Conservation (phyloP, 2,113 vertebrate genomes). For the Irena cyanogastra region DNA sequence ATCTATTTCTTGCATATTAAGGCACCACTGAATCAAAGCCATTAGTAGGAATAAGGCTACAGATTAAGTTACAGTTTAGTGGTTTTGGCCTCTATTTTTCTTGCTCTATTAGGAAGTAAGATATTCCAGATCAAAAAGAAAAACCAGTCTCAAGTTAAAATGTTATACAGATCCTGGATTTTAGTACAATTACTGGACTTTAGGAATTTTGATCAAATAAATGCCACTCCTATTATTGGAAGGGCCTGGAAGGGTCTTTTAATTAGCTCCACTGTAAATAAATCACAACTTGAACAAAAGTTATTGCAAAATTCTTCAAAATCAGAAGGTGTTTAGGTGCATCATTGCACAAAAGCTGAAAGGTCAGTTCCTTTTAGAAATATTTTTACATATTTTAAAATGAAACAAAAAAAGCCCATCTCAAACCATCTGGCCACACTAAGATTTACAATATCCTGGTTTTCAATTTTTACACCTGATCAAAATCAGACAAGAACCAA, state of each 20-base stretch:
- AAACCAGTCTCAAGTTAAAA: not conserved
- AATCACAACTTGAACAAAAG: not conserved
- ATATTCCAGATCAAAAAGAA: not conserved
- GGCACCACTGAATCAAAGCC: not conserved
- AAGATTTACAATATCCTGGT: not conserved
- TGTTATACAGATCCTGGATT: not conserved
- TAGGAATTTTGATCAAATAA: not conserved
- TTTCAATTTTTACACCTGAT: not conserved
- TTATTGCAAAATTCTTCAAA: not conserved
- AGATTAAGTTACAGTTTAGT: not conserved
- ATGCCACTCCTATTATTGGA: not conserved
- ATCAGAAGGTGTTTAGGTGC: not conserved
- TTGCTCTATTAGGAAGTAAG: not conserved
- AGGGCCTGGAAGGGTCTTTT: not conserved
- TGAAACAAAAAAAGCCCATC: rapidly evolving
- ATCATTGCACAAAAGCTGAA: not conserved
- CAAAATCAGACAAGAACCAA: not conserved
- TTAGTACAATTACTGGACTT: not conserved
- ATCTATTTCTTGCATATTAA: not conserved
- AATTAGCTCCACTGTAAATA: not conserved
- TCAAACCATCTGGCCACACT: not conserved
- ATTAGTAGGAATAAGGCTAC: not conserved
- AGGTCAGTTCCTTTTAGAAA: not conserved
- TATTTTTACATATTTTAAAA: not conserved
- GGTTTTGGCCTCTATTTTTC: not conserved